These are phyloP conservation scores for Coremacera marginata DNA, from an alignment of 2,888 invertebrate genomes.

Conservation along the genomic window DNA sequence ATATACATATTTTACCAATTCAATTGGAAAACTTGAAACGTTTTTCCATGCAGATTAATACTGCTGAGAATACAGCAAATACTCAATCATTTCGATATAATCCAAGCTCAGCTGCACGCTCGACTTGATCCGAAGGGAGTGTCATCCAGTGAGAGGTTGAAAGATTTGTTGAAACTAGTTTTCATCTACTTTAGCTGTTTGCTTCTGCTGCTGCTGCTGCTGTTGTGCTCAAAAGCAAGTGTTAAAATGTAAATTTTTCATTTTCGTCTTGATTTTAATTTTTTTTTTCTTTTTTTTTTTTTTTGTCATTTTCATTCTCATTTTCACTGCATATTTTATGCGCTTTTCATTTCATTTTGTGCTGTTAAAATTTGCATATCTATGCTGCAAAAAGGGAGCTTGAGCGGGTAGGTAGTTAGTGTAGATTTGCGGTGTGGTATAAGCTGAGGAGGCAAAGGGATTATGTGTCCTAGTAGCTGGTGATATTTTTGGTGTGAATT, in stretches of 20 bases:
- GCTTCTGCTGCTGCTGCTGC: too few species aligned
- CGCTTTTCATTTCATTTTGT: constrained; percentile 9
- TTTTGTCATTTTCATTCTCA: not conserved
- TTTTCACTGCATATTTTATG: constrained; percentile 17
- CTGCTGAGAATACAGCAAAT: not conserved
- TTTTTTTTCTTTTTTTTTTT: not conserved
- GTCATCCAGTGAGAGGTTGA: not conserved
- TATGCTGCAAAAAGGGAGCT: too few species aligned
- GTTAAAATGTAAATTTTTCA: constrained; percentile 20
- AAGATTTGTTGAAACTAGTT: not conserved
- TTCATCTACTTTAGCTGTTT: not conserved
- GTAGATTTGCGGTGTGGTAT: too few species aligned
- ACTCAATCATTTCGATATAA: constrained; percentile 26
- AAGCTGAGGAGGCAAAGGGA: too few species aligned
- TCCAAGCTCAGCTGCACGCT: not conserved
- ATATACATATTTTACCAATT: too few species aligned
- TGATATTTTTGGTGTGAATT: not conserved
- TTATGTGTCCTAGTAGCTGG: too few species aligned
- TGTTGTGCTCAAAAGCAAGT: not conserved
- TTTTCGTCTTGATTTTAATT: constrained; percentile 18
- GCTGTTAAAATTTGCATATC: constrained; percentile 11
- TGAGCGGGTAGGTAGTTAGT: not conserved
- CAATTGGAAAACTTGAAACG: not conserved
- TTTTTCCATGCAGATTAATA: constrained; percentile 13
- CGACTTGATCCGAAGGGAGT: not conserved